Percentiles rank a stretch among this genome's conserved stretches.
phyloP scores from a whole-genome alignment of 2,888 invertebrate species.

The Quadriops clusia region DNA sequence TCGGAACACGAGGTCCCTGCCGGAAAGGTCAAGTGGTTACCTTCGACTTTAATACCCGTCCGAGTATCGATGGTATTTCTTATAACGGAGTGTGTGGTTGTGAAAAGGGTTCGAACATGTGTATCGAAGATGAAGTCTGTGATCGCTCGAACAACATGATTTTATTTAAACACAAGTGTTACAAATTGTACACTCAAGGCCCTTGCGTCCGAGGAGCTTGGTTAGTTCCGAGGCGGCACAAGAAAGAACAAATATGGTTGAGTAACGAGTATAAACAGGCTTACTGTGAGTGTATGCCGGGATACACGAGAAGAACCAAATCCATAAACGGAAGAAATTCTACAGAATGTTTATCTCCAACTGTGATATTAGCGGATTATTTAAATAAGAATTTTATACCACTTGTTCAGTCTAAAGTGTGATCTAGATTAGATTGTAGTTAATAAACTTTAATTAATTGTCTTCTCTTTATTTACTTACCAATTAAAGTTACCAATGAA shows the following conservation, averaged over 20 bases:
- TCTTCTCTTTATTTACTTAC: no score
- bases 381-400: conserved; percentile 19
- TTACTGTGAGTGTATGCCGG: conserved; percentile 53
- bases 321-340: conserved; percentile 28
- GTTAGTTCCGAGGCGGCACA: conserved; percentile 46
- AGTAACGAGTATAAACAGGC: conserved; percentile 21
- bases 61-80: conserved; percentile 68
- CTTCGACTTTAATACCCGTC: conserved; percentile 67
- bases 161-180: conserved; percentile 56
- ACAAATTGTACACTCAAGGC: conserved; percentile 64
- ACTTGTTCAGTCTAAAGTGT: no score
- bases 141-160: conserved; percentile 38
- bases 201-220: conserved; percentile 64
- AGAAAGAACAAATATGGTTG: conserved; percentile 26
- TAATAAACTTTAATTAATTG: no score
- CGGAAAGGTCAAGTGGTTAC: conserved; percentile 59
- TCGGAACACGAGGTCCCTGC: conserved; percentile 69
- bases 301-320: conserved; percentile 39
- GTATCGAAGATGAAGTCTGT: conserved; percentile 18
- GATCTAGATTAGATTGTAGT: no score
- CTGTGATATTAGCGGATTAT: conserved; percentile 52
- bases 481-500: no score
- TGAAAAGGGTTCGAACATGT: conserved; percentile 21
- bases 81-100: conserved; percentile 76
- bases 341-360: conserved; percentile 48